Conservation (phyloP, 2,888 invertebrate genomes). For the Seira ritae region DNA sequence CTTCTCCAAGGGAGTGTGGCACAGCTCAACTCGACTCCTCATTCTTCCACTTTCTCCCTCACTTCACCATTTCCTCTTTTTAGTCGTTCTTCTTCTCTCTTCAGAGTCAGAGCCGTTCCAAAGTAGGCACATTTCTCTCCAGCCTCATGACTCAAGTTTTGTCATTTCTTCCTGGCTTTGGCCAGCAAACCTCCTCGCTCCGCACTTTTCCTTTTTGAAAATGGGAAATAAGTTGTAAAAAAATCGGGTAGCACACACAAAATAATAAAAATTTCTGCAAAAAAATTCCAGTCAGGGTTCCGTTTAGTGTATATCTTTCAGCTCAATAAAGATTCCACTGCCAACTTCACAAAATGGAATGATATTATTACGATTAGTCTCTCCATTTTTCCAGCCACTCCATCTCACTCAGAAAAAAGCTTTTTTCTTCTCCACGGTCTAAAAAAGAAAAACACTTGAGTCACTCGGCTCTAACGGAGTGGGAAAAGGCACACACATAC, state of each 20-base stretch:
- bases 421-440: not conserved
- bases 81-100: slow-evolving; percentile 18
- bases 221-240: slow-evolving; percentile 11
- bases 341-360: slow-evolving; percentile 26
- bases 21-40: not conserved
- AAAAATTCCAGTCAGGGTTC: slow-evolving; percentile 19
- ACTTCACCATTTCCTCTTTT: not conserved
- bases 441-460: no score
- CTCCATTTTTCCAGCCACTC: not conserved
- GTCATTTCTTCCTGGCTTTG: slow-evolving; percentile 16
- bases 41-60: slow-evolving; percentile 9
- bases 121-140: not conserved
- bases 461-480: no score
- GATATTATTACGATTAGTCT: slow-evolving; percentile 21
- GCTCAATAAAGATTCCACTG: slow-evolving; percentile 37
- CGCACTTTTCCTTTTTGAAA: not conserved
- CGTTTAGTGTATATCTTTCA: slow-evolving; percentile 5
- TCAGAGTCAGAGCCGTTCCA: slow-evolving; percentile 4
- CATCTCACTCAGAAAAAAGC: not conserved
- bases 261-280: not conserved
- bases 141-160: not conserved
- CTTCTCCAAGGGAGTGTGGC: not conserved
- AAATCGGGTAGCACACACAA: not conserved
- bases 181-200: not conserved
- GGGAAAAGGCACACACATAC: not conserved